phyloP scores from a whole-genome alignment of 2,113 vertebrate genomes.

The Burhinus bistriatus region DNA sequence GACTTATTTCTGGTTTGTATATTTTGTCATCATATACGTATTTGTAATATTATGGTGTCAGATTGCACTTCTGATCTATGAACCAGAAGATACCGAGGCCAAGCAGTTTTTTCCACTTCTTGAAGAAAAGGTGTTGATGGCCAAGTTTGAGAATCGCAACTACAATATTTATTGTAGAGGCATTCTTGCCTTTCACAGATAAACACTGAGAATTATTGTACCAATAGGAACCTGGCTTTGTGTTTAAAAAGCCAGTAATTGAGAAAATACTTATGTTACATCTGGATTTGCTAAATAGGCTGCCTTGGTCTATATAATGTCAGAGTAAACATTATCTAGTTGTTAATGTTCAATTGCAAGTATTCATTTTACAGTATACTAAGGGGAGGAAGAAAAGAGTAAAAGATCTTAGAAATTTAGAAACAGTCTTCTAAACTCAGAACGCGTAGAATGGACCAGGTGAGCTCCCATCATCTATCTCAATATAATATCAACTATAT shows the following conservation, averaged over 20 bases:
- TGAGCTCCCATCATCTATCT: not conserved
- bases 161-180: not conserved
- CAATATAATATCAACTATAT: not conserved
- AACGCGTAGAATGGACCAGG: not conserved
- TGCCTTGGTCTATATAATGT: not conserved
- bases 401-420: not conserved
- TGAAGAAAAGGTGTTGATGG: constrained; percentile 74
- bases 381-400: not conserved
- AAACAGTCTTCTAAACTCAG: not conserved
- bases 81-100: constrained; percentile 81
- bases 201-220: not conserved
- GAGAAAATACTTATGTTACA: not conserved
- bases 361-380: not conserved
- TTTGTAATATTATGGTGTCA: constrained; percentile 25
- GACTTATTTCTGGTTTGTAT: not conserved
- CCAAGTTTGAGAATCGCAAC: constrained; percentile 56
- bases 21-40: not conserved
- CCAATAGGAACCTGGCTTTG: not conserved
- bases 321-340: not conserved
- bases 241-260: not conserved
- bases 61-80: constrained; percentile 81
- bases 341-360: not conserved
- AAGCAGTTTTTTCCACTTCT: constrained; percentile 80
- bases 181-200: not conserved
- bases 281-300: not conserved